These are phyloP conservation scores for Alloscopus bannaensis DNA, from an alignment of 2,888 invertebrate species.

Conservation along the genomic window DNA sequence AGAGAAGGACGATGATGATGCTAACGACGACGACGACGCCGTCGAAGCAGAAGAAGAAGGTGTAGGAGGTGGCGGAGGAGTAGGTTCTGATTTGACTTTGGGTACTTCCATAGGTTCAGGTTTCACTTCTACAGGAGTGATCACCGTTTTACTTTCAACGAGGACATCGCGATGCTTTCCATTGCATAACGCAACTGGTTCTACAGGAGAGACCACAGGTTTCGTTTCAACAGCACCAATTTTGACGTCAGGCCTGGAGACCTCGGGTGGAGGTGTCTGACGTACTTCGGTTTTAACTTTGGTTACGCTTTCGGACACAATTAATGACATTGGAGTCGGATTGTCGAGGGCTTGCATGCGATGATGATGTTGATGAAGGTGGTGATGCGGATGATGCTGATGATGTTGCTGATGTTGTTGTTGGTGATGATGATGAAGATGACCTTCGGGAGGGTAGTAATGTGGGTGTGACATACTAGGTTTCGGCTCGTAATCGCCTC, in stretches of 20 bases:
- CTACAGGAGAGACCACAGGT: neutral
- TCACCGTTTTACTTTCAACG: neutral
- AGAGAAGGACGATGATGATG: constrained; percentile 26
- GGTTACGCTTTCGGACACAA: constrained; percentile 33
- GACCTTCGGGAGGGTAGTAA: too few species aligned
- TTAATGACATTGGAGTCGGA: constrained; percentile 39
- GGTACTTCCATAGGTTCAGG: constrained; percentile 7
- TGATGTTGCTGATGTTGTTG: too few species aligned
- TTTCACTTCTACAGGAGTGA: neutral
- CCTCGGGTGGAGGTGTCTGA: constrained; percentile 17
- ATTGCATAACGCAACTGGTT: constrained; percentile 36
- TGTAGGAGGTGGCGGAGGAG: constrained; percentile 73
- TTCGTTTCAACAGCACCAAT: constrained; percentile 41
- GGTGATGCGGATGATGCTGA: too few species aligned
- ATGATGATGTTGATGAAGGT: too few species aligned
- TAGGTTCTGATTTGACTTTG: constrained; percentile 72
- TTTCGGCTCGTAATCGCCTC: constrained; percentile 44
- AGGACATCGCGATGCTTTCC: constrained; percentile 43
- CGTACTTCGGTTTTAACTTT: constrained; percentile 21
- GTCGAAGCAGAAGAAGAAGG: constrained; percentile 63
- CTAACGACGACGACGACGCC: constrained; percentile 74
- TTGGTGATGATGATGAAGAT: too few species aligned
- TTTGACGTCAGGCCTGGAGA: constrained; percentile 22
- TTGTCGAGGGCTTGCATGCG: constrained; percentile 18
- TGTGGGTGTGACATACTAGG: too few species aligned